phyloP scores from a whole-genome alignment of 1,140 invertebrate species.

The Zaprionus africanus region DNA sequence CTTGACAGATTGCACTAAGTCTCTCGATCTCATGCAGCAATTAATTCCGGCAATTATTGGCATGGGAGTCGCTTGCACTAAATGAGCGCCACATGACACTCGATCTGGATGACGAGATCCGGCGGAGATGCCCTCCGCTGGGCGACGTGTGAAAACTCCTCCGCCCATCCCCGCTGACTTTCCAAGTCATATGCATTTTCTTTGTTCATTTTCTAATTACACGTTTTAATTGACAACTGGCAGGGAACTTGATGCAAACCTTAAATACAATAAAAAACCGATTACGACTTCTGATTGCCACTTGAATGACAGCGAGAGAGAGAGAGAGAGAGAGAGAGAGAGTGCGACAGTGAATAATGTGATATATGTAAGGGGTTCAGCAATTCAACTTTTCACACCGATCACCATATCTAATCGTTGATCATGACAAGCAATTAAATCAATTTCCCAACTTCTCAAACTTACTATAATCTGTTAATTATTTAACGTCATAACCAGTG shows the following conservation, averaged over 20 bases:
- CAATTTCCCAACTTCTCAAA: not conserved
- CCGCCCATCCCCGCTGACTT: not conserved
- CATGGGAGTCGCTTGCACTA: slow-evolving; percentile 65
- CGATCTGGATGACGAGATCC: slow-evolving; percentile 54
- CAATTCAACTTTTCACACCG: slow-evolving; percentile 25
- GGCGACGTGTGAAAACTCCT: slow-evolving; percentile 63
- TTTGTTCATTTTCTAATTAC: slow-evolving; percentile 47
- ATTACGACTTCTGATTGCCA: slow-evolving; percentile 24
- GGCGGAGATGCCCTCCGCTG: slow-evolving; percentile 73
- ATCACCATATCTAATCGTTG: slow-evolving; percentile 7
- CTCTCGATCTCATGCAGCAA: slow-evolving; percentile 51
- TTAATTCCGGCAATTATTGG: slow-evolving; percentile 63
- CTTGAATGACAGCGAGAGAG: not conserved
- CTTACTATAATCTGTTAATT: not conserved
- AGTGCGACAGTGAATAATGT: slow-evolving; percentile 5
- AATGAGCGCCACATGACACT: slow-evolving; percentile 77
- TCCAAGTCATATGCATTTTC: not conserved
- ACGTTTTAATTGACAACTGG: slow-evolving; percentile 56
- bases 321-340: slow-evolving; percentile 3
- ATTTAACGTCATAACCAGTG: not conserved
- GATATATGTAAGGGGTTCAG: slow-evolving; percentile 27
- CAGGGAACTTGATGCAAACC: slow-evolving; percentile 57
- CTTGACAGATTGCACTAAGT: slow-evolving; percentile 37
- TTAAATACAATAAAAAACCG: slow-evolving; percentile 24
- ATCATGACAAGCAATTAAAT: slow-evolving; percentile 4